A percentile compares a stretch with the other conserved stretches of the same genome.
phyloP scores from a whole-genome alignment of 2,113 vertebrate species.

The Tragelaphus buxtoni region DNA sequence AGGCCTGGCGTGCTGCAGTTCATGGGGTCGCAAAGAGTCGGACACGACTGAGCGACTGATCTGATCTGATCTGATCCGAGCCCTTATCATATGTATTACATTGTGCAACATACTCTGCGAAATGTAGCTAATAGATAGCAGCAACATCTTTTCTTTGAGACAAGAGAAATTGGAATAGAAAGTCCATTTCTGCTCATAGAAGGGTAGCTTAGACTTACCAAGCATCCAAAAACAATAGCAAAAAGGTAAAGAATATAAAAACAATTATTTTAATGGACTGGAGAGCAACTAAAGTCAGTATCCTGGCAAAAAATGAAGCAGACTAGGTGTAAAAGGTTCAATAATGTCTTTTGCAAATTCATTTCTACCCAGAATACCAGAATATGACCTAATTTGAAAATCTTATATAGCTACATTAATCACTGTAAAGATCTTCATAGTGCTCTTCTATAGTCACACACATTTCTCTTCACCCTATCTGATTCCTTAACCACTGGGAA shows the following conservation, averaged over 20 bases:
- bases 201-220: neutral
- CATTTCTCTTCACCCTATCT: neutral
- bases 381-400: neutral
- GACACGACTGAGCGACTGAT: no score
- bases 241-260: neutral
- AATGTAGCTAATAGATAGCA: neutral
- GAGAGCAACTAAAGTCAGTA: neutral
- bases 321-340: neutral
- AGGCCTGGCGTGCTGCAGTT: no score
- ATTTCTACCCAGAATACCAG: neutral
- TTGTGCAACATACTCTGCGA: neutral
- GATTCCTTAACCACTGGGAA: neutral
- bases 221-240: neutral
- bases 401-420: neutral
- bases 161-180: neutral
- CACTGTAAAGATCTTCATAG: neutral
- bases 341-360: neutral
- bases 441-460: neutral
- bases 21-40: no score
- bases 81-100: neutral
- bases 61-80: no score
- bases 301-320: neutral
- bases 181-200: neutral
- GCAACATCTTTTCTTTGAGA: neutral
- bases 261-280: neutral